A percentile compares a stretch with the other conserved stretches of the same genome.
Evolutionary conservation across 2,888 invertebrate genomes (phyloP).

Genomic region (Pseudococcus jackbeardsleyi): DNA sequence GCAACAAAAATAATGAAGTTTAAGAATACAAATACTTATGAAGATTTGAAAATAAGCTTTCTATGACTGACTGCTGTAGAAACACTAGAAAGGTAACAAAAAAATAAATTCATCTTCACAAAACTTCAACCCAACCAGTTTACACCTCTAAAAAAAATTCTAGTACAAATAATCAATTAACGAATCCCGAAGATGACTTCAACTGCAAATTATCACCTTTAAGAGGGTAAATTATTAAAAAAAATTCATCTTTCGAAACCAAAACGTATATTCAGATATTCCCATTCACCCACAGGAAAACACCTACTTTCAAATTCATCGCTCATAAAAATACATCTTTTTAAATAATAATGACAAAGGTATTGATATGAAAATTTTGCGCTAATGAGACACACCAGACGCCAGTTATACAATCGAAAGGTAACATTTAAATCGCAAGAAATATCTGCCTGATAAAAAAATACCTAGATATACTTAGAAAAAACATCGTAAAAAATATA

Average conservation of each 20-base stretch:
- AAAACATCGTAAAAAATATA: not conserved
- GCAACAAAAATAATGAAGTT: slow-evolving; percentile 37
- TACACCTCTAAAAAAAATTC: not conserved
- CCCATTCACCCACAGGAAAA: no score
- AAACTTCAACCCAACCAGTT: not conserved
- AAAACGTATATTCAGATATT: no score
- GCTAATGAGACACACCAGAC: not conserved
- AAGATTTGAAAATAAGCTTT: slow-evolving; percentile 19
- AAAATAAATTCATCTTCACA: not conserved
- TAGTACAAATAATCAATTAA: not conserved
- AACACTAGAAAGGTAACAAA: slow-evolving; percentile 8
- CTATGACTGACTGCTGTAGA: not conserved
- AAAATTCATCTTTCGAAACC: no score
- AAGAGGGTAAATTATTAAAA: not conserved
- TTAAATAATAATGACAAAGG: not conserved
- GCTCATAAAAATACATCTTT: not conserved
- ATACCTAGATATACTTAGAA: not conserved
- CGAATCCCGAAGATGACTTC: not conserved
- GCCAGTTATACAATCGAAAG: not conserved
- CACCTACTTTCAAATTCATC: no score
- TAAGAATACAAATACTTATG: not conserved
- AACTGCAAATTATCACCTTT: not conserved
- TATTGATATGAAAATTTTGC: not conserved
- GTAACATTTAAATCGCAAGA: not conserved
- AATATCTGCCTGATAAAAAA: not conserved